These are phyloP conservation scores for Aegotheles bennettii DNA, from an alignment of 2,113 vertebrate species.

Conservation along the genomic window DNA sequence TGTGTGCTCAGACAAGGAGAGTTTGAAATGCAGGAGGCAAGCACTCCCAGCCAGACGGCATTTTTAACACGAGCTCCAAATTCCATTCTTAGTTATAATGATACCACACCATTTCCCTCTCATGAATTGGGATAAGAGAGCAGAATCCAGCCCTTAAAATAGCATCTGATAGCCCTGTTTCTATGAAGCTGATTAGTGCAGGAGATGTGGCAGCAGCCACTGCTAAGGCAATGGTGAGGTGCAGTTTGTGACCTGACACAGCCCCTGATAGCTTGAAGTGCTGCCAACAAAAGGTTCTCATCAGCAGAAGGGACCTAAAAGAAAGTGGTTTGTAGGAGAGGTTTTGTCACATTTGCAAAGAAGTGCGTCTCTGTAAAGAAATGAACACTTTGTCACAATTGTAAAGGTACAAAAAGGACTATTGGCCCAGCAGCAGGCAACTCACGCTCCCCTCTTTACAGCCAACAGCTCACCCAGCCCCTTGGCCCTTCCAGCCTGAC, in stretches of 20 bases:
- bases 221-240: neutral
- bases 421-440: neutral
- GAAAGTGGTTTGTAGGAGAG: neutral
- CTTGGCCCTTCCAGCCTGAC: neutral
- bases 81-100: neutral
- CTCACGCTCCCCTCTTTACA: neutral
- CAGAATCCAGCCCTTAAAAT: neutral
- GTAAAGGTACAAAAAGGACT: neutral
- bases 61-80: neutral
- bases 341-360: neutral
- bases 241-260: neutral
- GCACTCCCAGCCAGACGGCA: accelerated
- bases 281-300: neutral
- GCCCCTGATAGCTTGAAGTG: neutral
- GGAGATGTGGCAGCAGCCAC: neutral
- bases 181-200: neutral
- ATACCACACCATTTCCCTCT: neutral
- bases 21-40: neutral
- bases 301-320: neutral
- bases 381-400: neutral
- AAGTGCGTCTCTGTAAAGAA: neutral
- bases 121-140: neutral
- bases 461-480: neutral
- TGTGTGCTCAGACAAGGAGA: neutral
- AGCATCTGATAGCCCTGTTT: neutral